Evolutionary conservation across 2,113 vertebrate genomes (phyloP).

Genomic region (Ptyas mucosa): DNA sequence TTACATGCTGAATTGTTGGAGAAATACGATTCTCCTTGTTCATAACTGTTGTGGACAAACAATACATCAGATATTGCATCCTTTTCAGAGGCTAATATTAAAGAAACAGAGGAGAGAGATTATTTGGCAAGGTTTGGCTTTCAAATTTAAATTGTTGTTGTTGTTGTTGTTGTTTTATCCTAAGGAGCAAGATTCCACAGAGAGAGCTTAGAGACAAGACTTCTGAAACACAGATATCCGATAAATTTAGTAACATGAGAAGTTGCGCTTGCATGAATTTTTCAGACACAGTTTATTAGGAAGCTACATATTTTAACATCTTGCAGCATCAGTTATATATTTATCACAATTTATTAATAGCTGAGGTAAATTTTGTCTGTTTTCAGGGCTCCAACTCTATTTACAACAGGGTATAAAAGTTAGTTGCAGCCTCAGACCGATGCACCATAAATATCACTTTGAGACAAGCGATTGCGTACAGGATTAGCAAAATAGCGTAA

Average conservation of each 20-base stretch:
- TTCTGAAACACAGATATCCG: neutral
- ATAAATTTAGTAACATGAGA: neutral
- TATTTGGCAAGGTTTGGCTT: neutral
- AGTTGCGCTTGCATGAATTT: neutral
- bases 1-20: neutral
- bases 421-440: neutral
- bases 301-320: neutral
- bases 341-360: neutral
- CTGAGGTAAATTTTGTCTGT: neutral
- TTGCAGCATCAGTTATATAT: neutral
- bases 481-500: neutral
- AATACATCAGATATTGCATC: neutral
- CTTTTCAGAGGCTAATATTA: neutral
- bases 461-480: neutral
- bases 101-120: neutral
- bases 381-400: neutral
- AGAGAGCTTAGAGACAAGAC: neutral
- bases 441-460: neutral
- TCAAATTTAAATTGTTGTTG: too few species aligned
- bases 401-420: neutral
- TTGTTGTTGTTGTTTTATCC: neutral
- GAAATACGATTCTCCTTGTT: neutral
- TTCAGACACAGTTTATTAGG: neutral
- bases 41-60: neutral
- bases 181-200: neutral